Evolutionary conservation across 2,797 vertebrate species (phyloP).

Genomic region (Antrozous pallidus): DNA sequence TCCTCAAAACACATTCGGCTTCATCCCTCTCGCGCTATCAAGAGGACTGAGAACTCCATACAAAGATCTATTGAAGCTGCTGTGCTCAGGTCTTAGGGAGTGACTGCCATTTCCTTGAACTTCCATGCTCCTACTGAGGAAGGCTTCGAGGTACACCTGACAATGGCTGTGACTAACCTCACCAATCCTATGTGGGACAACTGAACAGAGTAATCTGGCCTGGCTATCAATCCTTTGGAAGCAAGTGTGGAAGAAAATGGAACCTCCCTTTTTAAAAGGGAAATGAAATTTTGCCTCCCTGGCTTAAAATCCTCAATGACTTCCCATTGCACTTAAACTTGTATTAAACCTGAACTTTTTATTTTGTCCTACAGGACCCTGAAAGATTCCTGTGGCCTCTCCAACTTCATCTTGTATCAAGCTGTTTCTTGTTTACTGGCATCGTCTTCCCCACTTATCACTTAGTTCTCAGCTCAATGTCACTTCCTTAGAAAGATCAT

Average conservation of each 20-base stretch:
- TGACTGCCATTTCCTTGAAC: background rate
- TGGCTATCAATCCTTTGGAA: background rate
- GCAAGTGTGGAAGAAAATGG: background rate
- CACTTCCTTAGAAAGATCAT: background rate
- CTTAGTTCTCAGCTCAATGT: background rate
- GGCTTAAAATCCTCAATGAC: conserved; percentile 34
- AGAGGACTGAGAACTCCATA: conserved; percentile 15
- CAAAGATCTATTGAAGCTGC: conserved; percentile 17
- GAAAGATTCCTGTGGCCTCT: background rate
- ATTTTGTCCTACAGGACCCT: background rate
- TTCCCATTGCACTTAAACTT: conserved; percentile 25
- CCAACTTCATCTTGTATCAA: background rate
- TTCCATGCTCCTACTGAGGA: background rate
- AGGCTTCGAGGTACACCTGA: background rate
- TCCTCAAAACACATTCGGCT: conserved; percentile 46
- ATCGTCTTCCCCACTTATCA: background rate
- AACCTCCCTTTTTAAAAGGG: background rate
- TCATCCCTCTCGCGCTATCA: background rate
- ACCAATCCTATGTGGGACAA: background rate
- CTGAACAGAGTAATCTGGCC: background rate
- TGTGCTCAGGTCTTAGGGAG: background rate
- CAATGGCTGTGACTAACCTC: background rate
- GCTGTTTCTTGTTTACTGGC: background rate
- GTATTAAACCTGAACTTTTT: background rate
- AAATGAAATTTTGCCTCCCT: conserved; percentile 23